These are phyloP conservation scores for Agrilus cyanescens DNA, from an alignment of 2,888 invertebrate genomes.

Conservation along the genomic window DNA sequence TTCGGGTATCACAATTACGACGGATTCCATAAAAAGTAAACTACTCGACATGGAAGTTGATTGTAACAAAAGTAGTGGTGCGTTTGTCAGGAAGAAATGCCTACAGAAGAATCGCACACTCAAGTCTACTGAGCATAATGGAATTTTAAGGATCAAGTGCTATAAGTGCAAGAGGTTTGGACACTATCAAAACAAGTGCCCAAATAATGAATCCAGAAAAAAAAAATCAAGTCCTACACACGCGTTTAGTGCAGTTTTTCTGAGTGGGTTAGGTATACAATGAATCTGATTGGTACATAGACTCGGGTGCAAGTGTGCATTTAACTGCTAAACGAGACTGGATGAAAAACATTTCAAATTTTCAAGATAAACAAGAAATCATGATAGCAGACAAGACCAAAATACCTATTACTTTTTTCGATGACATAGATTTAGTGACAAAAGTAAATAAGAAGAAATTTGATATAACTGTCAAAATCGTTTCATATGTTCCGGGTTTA, in stretches of 20 bases:
- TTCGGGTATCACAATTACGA: constrained; percentile 9
- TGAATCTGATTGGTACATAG: constrained; percentile 21
- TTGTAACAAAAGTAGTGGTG: not conserved
- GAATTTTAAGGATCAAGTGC: constrained; percentile 5
- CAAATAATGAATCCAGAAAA: constrained; percentile 1
- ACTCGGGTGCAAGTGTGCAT: constrained; percentile 21
- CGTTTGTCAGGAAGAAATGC: constrained; percentile 1
- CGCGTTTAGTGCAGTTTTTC: constrained; percentile 20
- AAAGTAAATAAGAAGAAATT: constrained; percentile 2
- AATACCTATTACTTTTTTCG: constrained; percentile 2
- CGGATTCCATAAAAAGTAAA: constrained; percentile 12
- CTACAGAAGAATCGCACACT: no score
- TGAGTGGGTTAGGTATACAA: constrained; percentile 15
- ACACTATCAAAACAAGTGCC: constrained; percentile 11
- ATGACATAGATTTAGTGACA: constrained; percentile 7
- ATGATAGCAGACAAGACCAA: constrained; percentile 8
- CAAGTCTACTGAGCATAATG: no score
- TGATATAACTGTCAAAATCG: constrained; percentile 6
- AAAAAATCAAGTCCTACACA: constrained; percentile 4
- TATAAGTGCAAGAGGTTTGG: constrained; percentile 12
- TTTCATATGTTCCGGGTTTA: constrained; percentile 7
- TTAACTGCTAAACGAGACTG: constrained; percentile 14
- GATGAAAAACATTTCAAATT: constrained; percentile 3
- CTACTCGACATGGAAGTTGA: constrained; percentile 8
- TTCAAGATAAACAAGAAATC: constrained; percentile 3